Base-by-base conservation (phyloP, 2,888 invertebrate species). In the Acanthosepion pharaonis region DNA sequence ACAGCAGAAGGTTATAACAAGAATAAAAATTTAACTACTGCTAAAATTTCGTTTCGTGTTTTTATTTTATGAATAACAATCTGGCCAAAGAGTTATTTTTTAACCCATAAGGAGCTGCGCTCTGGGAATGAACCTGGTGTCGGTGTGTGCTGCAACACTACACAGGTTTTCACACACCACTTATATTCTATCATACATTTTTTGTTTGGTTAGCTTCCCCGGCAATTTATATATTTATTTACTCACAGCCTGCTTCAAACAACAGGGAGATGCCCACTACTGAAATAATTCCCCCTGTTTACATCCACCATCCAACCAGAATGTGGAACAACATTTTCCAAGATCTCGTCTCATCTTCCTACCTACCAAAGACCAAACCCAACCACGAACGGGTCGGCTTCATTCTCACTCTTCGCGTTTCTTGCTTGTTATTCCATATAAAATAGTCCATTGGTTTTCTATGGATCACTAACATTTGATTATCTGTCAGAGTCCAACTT, bases 401-500 rank as follows among this genome's bases (percentile, higher is more conserved):
- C 64, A 64, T 64, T 28, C 28, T 28, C 64, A 28, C 64, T 64
- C 64, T 64, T 6, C 23, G 6, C n/a, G 3, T 5, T 11, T 78
- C n/a, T 78, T n/a, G 11, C n/a, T 33, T n/a, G 3, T n/a, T n/a
- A 11, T 11, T n/a, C n/a, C 8, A n/a, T 78, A n/a, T 78, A 78
- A 78, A 78, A 78, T 18, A 78, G 78, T 78, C 78, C 78, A 78
- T 78, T 78, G 78, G 11, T 78, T 78, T 78, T 78, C 78, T n/a
- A 78, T 78, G 78, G 78, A 78, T 78, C 78, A 18, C 78, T 78
- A 33, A 78, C 78, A 78, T 33, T 78, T 78, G 78, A 78, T 78
- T 78, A 78, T 78, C 78, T 78, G 78, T 78, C 78, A 78, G 78
- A n/a, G n/a, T 78, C 78, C 78, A 78, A 78, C 78, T 78, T 78